These are phyloP conservation scores for Spermophilus dauricus DNA, from an alignment of 2,113 vertebrate genomes.

Conservation along the genomic window DNA sequence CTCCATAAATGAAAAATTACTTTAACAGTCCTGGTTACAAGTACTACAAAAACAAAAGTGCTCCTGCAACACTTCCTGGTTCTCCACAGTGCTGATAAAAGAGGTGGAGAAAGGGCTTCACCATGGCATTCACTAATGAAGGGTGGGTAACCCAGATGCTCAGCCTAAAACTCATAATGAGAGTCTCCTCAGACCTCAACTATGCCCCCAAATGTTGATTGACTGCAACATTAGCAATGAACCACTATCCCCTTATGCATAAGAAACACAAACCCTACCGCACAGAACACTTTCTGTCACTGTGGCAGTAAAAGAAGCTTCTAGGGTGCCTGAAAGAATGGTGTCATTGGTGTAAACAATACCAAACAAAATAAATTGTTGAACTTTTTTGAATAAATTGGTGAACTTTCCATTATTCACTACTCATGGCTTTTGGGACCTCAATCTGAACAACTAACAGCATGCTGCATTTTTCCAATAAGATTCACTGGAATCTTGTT, in stretches of 20 bases:
- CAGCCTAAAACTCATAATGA: neutral
- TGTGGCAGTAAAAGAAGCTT: neutral
- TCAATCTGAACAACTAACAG: neutral
- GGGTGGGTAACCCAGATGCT: neutral
- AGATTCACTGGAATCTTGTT: neutral
- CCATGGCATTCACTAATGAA: neutral
- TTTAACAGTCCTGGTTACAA: neutral
- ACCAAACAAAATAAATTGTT: too few relatives aligned
- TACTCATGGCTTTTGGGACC: neutral
- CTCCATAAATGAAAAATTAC: neutral
- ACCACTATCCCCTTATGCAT: neutral
- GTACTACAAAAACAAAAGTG: neutral
- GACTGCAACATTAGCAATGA: neutral
- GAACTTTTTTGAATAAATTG: too few relatives aligned
- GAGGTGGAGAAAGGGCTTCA: fast-evolving
- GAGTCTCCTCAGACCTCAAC: neutral
- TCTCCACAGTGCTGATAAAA: neutral
- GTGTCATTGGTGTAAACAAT: neutral
- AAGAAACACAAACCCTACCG: fast-evolving
- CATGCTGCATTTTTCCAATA: neutral
- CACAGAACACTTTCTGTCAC: neutral
- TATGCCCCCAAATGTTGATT: neutral
- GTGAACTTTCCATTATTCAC: neutral
- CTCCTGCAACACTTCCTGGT: neutral
- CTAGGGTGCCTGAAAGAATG: neutral